Evolutionary conservation across 1,140 invertebrate genomes (phyloP).

Genomic region (Wasmannia auropunctata): DNA sequence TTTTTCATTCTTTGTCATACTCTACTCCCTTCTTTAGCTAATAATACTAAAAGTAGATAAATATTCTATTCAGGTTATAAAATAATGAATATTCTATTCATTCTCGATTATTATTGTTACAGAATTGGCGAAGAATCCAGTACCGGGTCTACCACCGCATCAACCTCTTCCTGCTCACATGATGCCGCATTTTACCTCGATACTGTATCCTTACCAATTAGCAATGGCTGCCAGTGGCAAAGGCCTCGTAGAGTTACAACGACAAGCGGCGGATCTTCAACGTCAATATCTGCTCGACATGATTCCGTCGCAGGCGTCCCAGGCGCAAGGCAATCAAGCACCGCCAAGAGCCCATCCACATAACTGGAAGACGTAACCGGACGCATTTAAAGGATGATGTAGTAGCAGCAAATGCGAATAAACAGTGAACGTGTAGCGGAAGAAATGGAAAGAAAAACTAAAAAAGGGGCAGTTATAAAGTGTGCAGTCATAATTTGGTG

Average conservation of each 20-base stretch:
- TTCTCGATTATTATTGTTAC: slow-evolving; percentile 17
- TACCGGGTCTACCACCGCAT: slow-evolving; percentile 86
- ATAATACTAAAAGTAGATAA: too few relatives aligned
- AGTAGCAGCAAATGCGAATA: slow-evolving; percentile 58
- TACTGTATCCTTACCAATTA: slow-evolving; percentile 94
- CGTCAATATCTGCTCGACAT: slow-evolving; percentile 98
- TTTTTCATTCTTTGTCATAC: too few relatives aligned
- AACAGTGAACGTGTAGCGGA: slow-evolving; percentile 56
- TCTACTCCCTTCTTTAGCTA: too few relatives aligned
- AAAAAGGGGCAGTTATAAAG: not conserved
- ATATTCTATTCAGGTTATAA: too few relatives aligned
- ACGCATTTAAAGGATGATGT: slow-evolving; percentile 70
- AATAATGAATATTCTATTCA: not conserved
- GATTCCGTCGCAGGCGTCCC: slow-evolving; percentile 90
- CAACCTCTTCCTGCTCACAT: slow-evolving; percentile 90
- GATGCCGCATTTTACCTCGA: slow-evolving; percentile 93
- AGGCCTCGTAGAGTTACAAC: slow-evolving; percentile 90
- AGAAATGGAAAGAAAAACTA: slow-evolving; percentile 2
- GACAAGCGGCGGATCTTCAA: slow-evolving; percentile 94
- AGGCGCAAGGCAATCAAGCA: slow-evolving; percentile 82
- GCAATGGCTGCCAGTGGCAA: slow-evolving; percentile 90
- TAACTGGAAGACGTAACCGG: slow-evolving; percentile 85
- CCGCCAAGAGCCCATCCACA: slow-evolving; percentile 83
- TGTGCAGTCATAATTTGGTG: slow-evolving; percentile 31
- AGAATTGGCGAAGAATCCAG: slow-evolving; percentile 86